Base-by-base conservation (phyloP, 2,113 vertebrate genomes). In the Sceloporus tristichus region DNA sequence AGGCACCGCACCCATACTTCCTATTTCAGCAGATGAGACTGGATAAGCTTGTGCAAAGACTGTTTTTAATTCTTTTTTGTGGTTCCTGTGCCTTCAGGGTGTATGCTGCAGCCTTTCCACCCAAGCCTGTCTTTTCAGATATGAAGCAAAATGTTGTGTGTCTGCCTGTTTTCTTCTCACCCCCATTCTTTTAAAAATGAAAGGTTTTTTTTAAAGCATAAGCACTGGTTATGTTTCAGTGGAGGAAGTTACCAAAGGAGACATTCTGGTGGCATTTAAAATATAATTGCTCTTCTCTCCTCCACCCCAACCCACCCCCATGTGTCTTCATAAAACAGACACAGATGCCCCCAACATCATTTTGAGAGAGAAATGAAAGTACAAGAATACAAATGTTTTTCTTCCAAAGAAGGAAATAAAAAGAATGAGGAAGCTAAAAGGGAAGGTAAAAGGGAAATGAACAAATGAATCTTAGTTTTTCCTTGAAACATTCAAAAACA, bases 211-310 rank as follows among this genome's bases (percentile, higher is more conserved):
- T 29, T 11, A 18, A 19, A n/a, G 16, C 23, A 27, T 14, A 86
- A 79, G 4, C 48, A 81, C 76, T 76, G 42, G 40, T 75, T 66
- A 5, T 74, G 29, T 48, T 75, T 19, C 59, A 11, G 18, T 34
- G 74, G 19, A 56, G 48, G 62, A 88, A 88, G n/a, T 54, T 84
- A 62, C 8, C 21, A 56, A 88, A 48, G 3, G n/a, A 82, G 54
- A 3, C 56, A 54, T 11, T 42, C 65, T 66, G 19, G 25, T 62
- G 25, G 54, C 62, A 71, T 81, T 73, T 62, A 56, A 87, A 70
- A 81, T 54, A 62, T 73, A 73, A 81, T 87, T 73, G 25, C 54
- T 62, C 18, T 53, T 83, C 40, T 77, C 48, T 38, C n/a, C 87
- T 23, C 9, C 21, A 7, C 80, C 48, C 73, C 21, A 38, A 40